Percentiles rank a stretch among this genome's conserved stretches.
Evolutionary conservation across 2,797 vertebrate species (phyloP).

Genomic region (Anas georgica): DNA sequence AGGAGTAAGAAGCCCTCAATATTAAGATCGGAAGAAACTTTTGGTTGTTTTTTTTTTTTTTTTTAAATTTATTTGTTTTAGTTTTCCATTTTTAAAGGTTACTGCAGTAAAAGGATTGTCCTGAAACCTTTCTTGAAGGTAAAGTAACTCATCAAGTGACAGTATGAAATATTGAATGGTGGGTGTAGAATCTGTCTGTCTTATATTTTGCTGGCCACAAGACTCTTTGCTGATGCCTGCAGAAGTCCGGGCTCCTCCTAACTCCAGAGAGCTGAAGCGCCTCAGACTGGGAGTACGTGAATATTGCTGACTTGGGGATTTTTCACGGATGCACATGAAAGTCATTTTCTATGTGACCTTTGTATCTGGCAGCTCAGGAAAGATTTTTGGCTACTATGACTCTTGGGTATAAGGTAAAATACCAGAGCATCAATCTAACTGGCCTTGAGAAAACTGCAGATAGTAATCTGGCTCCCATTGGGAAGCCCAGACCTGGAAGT

Average conservation of each 20-base stretch:
- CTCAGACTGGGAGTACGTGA: fast-evolving
- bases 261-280: neutral
- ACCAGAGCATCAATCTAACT: neutral
- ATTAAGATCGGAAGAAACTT: neutral
- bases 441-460: neutral
- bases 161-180: neutral
- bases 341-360: neutral
- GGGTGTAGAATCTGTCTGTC: neutral
- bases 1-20: neutral
- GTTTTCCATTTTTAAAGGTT: neutral
- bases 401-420: neutral
- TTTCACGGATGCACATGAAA: neutral
- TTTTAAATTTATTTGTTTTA: neutral
- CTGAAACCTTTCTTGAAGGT: neutral
- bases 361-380: neutral
- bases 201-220: neutral
- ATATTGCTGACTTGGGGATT: neutral
- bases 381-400: neutral
- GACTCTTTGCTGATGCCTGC: neutral
- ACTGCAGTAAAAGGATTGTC: neutral
- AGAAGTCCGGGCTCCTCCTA: neutral
- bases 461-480: neutral
- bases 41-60: no score
- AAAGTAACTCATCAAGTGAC: neutral
- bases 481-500: conserved; percentile 5